These are phyloP conservation scores for Choloepus didactylus DNA, from an alignment of 2,797 vertebrate genomes.

Conservation along the genomic window DNA sequence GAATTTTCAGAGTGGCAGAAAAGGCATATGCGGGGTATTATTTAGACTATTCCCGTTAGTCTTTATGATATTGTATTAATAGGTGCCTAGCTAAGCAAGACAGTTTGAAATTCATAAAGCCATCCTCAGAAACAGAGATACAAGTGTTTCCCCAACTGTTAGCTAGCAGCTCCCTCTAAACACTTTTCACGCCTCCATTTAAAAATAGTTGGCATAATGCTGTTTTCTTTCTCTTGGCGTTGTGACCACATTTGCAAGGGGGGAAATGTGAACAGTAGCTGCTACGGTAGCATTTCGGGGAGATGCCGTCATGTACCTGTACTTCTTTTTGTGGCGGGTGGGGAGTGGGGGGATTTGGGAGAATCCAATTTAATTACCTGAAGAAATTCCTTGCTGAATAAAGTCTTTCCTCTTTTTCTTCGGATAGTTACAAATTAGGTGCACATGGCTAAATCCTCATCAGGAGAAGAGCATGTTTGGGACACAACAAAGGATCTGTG, in stretches of 20 bases:
- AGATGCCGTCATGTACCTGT: conserved; percentile 34
- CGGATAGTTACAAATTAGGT: conserved; percentile 8
- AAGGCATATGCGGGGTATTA: neutral
- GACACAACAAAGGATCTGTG: conserved; percentile 73
- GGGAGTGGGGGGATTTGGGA: neutral
- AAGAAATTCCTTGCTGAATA: conserved; percentile 14
- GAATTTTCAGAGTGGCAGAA: conserved; percentile 17
- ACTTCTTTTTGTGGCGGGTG: neutral
- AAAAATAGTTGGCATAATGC: conserved; percentile 75
- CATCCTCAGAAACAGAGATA: conserved; percentile 70
- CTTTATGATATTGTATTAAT: conserved; percentile 32
- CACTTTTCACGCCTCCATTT: conserved; percentile 69
- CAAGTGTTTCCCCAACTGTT: conserved; percentile 70
- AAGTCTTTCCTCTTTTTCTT: neutral
- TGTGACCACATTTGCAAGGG: conserved; percentile 57
- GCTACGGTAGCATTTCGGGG: conserved; percentile 25
- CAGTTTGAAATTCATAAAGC: conserved; percentile 35
- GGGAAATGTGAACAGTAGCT: neutral
- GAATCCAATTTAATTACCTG: conserved; percentile 24
- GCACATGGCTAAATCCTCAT: neutral
- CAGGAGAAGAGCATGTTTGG: conserved; percentile 10
- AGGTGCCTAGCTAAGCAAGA: conserved; percentile 45
- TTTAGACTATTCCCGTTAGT: conserved; percentile 13
- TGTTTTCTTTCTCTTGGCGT: conserved; percentile 55
- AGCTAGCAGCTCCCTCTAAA: conserved; percentile 61